phyloP scores from a whole-genome alignment of 2,888 invertebrate species.

The Drosophila heteroneura region DNA sequence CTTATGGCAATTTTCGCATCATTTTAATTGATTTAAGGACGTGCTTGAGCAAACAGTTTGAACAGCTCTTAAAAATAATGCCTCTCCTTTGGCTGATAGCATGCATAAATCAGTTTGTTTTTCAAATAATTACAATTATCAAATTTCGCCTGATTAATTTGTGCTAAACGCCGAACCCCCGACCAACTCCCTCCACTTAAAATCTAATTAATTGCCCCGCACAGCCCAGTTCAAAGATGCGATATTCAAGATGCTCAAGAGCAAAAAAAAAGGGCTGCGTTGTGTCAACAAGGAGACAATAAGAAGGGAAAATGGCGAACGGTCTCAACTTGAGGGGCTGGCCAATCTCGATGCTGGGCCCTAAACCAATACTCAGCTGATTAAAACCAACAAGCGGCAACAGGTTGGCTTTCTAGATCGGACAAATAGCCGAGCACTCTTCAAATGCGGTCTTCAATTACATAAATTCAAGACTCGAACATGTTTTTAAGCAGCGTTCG shows the following conservation, averaged over 20 bases:
- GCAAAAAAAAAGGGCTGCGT: slow-evolving; percentile 1
- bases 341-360: slow-evolving; percentile 20
- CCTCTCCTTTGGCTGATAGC: neutral
- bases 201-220: slow-evolving; percentile 61
- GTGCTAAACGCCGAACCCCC: slow-evolving; percentile 11
- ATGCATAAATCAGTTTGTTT: slow-evolving; percentile 43
- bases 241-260: neutral
- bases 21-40: neutral
- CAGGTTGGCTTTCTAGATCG: neutral
- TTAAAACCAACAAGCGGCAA: slow-evolving; percentile 47
- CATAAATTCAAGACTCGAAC: slow-evolving; percentile 27
- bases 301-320: neutral
- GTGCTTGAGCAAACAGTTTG: neutral
- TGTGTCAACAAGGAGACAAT: slow-evolving; percentile 34
- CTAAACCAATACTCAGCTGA: slow-evolving; percentile 40
- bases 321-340: neutral
- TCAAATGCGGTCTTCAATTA: slow-evolving; percentile 34
- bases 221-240: neutral
- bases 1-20: neutral
- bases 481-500: slow-evolving; percentile 22
- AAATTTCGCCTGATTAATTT: slow-evolving; percentile 71
- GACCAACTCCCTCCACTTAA: neutral
- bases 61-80: neutral
- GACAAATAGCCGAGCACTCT: slow-evolving; percentile 2
- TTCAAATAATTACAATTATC: slow-evolving; percentile 60